Base-by-base conservation (phyloP, 2,888 invertebrate genomes). In the Diogma glabrata region DNA sequence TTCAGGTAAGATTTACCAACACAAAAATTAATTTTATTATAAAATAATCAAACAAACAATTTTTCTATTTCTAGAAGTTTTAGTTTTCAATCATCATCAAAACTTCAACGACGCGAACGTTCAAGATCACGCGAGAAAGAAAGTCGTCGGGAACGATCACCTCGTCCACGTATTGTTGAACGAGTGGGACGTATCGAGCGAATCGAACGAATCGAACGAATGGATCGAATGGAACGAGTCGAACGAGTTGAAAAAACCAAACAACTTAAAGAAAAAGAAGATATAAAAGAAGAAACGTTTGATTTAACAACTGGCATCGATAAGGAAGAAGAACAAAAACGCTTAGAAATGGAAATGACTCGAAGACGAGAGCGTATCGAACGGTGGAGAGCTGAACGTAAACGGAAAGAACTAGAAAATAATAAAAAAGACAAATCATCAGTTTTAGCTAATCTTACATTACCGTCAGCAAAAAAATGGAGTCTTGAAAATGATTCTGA, bases 401-500 rank as follows among this genome's bases (percentile, higher is more conserved):
- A 93, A 67, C 85, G 89, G 57, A 87, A 86, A 61, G 88, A 90
- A 63, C 68, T 89, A 33, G 87, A 90, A 64, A 78, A 81, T 6
- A 82, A 81, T 5, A 87, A 86, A 64, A 85, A 85, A 60, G 87
- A 88, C 55, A 80, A 85, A 60, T 80, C 82, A 54, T 76, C 79
- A 22, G 20, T 48, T 30, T 22, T 48, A 22, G 4, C 33, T 1
- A 48, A 48, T 8, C 75, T 79, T 24, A 68, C 81, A 45, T 65
- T 78, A 72, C 73, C 77, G 0, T 67, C 73, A 19, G 69, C 73
- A 1, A 94, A 93, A 69, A 90, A 91, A 63, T 96, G 96, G 92
- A 93, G 92, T 52, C 72, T 96, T 51, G 93, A 96, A 67, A 94
- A 96, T 67, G 96, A 97, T 63, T 94, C 92, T 56, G 91, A 90